Conservation (phyloP, 2,113 vertebrate genomes). For the Grammomys surdaster region DNA sequence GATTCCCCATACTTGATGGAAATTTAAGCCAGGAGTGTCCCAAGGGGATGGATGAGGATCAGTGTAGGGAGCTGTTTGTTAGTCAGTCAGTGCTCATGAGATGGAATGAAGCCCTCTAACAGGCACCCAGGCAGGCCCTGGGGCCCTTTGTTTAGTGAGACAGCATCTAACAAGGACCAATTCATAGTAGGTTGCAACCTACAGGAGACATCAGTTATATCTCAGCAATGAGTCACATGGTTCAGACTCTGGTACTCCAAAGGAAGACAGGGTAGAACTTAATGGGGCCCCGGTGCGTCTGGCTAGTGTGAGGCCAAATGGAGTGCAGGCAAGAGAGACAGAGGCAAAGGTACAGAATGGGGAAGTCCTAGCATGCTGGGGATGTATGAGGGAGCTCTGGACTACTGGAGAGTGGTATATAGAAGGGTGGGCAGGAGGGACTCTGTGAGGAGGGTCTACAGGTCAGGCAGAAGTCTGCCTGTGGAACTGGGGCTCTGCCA, state of each 20-base stretch:
- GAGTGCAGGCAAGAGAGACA: background rate
- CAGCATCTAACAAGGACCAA: background rate
- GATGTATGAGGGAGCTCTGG: background rate
- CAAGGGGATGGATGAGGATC: background rate
- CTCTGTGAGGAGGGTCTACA: accelerated
- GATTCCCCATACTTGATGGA: background rate
- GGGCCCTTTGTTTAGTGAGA: background rate
- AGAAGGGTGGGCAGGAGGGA: background rate
- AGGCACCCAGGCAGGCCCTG: accelerated
- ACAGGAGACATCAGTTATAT: accelerated
- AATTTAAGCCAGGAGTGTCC: background rate
- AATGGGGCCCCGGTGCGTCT: accelerated
- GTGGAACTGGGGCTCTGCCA: too few species aligned
- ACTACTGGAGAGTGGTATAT: background rate
- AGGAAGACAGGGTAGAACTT: background rate
- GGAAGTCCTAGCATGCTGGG: accelerated
- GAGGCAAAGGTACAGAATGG: background rate
- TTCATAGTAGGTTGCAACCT: background rate
- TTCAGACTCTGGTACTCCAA: background rate
- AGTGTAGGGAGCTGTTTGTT: background rate
- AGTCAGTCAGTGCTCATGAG: background rate
- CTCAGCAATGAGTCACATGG: accelerated
- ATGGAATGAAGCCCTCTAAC: background rate
- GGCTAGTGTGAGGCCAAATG: background rate
- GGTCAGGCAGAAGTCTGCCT: background rate